Conservation (phyloP, 2,797 vertebrate species). For the Gymnopithys bicolor region DNA sequence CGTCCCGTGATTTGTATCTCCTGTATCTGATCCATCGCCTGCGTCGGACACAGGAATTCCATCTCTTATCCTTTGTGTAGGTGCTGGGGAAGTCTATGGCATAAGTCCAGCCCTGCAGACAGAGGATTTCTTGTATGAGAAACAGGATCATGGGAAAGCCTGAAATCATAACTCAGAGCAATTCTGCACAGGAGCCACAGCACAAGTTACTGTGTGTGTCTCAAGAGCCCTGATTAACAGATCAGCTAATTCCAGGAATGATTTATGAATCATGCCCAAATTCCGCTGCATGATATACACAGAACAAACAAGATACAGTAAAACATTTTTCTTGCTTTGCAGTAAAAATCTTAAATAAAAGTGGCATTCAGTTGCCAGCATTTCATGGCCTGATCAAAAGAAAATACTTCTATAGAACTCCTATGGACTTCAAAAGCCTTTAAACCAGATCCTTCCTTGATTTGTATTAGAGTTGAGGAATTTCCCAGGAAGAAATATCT, state of each 20-base stretch:
- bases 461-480: not conserved
- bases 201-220: not conserved
- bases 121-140: slow-evolving; percentile 40
- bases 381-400: not conserved
- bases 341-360: not conserved
- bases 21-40: slow-evolving; percentile 94
- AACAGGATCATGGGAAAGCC: not conserved
- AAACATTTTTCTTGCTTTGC: not conserved
- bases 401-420: not conserved
- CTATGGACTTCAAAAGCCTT: not conserved
- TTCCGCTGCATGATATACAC: not conserved
- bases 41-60: slow-evolving; percentile 97
- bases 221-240: not conserved
- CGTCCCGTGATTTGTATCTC: slow-evolving; percentile 89
- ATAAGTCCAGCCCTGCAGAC: slow-evolving; percentile 92
- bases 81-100: slow-evolving; percentile 94
- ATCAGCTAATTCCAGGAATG: slow-evolving; percentile 28
- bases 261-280: not conserved
- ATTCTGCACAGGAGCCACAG: not conserved
- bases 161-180: not conserved
- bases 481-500: not conserved
- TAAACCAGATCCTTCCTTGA: not conserved
- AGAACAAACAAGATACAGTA: slow-evolving; percentile 10
- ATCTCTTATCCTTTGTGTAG: slow-evolving; percentile 95
- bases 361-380: not conserved